Conservation (phyloP, 1,140 invertebrate genomes). For the Oncopodura yosiiana region DNA sequence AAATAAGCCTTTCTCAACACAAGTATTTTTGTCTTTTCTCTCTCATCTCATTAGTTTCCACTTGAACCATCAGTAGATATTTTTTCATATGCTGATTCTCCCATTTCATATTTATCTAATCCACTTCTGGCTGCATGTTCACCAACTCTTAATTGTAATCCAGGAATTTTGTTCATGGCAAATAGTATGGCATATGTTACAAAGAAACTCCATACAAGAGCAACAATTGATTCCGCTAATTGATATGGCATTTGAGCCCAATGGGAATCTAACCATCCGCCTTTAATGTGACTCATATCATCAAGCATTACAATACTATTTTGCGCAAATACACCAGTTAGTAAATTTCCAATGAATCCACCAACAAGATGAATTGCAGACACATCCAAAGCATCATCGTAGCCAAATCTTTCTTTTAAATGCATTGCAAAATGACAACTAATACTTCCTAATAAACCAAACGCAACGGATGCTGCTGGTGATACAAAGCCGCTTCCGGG, state of each 20-base stretch:
- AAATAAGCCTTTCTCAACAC: background rate
- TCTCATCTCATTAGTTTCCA: background rate
- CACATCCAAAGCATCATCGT: conserved; percentile 33
- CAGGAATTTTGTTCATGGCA: conserved; percentile 33
- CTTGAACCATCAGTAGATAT: background rate
- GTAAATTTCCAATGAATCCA: conserved; percentile 28
- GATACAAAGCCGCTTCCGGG: conserved; percentile 27
- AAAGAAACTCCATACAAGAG: conserved; percentile 19
- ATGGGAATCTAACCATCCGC: conserved; percentile 26
- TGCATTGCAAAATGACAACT: conserved; percentile 22
- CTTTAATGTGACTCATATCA: too few species aligned
- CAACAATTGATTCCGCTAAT: conserved; percentile 6
- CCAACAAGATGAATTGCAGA: conserved; percentile 31
- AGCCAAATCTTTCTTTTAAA: conserved; percentile 22
- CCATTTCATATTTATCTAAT: conserved; percentile 25
- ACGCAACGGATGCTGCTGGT: conserved; percentile 14
- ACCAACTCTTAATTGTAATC: conserved; percentile 21
- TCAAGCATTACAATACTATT: too few species aligned
- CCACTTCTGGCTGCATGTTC: conserved; percentile 3
- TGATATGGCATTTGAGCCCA: conserved; percentile 28
- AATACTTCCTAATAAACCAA: conserved; percentile 28
- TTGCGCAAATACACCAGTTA: too few species aligned
- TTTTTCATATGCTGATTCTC: conserved; percentile 21
- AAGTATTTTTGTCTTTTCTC: background rate
- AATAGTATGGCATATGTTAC: conserved; percentile 27